These are phyloP conservation scores for Odontocerum albicorne DNA, from an alignment of 2,888 invertebrate genomes.

Conservation along the genomic window DNA sequence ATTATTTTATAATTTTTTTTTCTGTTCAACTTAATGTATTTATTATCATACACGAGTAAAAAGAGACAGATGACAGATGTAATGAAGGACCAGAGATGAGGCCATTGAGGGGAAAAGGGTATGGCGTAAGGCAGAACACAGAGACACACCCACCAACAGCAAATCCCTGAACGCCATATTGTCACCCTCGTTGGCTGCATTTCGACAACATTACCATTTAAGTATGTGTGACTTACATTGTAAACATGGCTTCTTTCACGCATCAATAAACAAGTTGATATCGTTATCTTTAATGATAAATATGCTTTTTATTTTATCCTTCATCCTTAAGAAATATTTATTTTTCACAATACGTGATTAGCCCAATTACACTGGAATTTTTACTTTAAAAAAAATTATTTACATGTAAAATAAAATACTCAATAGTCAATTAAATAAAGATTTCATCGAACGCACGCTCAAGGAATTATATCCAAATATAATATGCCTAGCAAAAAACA, in stretches of 20 bases:
- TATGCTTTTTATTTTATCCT: constrained; percentile 37
- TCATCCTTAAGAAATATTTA: too few species aligned
- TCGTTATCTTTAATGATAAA: constrained; percentile 59
- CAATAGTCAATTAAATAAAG: too few species aligned
- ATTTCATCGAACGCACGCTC: too few species aligned
- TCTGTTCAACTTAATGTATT: constrained; percentile 36
- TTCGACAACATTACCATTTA: constrained; percentile 34
- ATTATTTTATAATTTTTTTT: constrained; percentile 37
- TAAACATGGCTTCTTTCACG: constrained; percentile 44
- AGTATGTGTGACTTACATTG: constrained; percentile 38
- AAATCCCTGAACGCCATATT: constrained; percentile 40
- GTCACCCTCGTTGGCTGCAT: constrained; percentile 41
- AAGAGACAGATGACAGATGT: constrained; percentile 35
- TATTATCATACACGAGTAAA: constrained; percentile 36
- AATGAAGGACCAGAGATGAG: constrained; percentile 44
- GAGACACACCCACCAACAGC: constrained; percentile 57
- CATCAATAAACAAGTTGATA: constrained; percentile 64
- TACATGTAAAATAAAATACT: too few species aligned
- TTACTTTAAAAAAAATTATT: too few species aligned
- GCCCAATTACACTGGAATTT: too few species aligned
- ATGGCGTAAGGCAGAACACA: constrained; percentile 42
- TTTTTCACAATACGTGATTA: too few species aligned
- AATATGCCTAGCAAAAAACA: too few species aligned
- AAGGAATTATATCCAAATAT: too few species aligned
- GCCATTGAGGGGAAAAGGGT: constrained; percentile 43